Base-by-base conservation (phyloP, 1,140 invertebrate species). In the Drosophila subobscura region DNA sequence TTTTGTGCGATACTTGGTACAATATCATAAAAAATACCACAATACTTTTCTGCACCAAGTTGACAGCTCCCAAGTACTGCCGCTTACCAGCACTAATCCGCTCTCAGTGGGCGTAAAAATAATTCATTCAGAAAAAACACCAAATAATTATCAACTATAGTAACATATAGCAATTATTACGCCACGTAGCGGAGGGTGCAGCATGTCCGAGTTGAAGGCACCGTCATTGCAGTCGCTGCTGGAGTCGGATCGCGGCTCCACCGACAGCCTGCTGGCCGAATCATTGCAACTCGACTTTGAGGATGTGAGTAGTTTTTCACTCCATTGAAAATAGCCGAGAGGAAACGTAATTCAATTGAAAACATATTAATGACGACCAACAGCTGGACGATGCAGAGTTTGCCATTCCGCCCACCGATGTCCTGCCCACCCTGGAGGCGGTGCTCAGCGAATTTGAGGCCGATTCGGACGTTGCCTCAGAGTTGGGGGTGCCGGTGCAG, bases 361-460 rank as follows among this genome's bases (percentile, higher is more conserved):
- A 25, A 23, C 37, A 52, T 23, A 10, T 16, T 41, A 25, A 44
- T 44, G 53, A 33, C 45, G 51, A 27, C n/a, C 0, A 14, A 10
- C 65, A 93, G 95, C 92, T 97, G 66, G 96, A 97, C 92, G 96
- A 97, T 92, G 93, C 94, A 23, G 96, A 97, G 92, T 97, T 96
- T 92, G 95, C 96, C 71, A 95, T 97, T 85, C 96, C 97, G 51
- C 93, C 94, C 42, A 94, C 96, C 53, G 95, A 94, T 54, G 94
- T 94, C 83, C 92, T 95, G 67, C 96, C 96, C n/a, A 95, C 96
- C 0, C 92, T 97, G 72, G 97, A 97, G 91, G 97, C 96, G 84
- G 96, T 97, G 80, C 92, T 98, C 37, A 96, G 96, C 92, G 96
- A 96, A 79, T 93, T 94, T 74, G 95, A 95, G 89, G 94, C 92